phyloP scores from a whole-genome alignment of 2,113 vertebrate species.

The Hippotragus niger region DNA sequence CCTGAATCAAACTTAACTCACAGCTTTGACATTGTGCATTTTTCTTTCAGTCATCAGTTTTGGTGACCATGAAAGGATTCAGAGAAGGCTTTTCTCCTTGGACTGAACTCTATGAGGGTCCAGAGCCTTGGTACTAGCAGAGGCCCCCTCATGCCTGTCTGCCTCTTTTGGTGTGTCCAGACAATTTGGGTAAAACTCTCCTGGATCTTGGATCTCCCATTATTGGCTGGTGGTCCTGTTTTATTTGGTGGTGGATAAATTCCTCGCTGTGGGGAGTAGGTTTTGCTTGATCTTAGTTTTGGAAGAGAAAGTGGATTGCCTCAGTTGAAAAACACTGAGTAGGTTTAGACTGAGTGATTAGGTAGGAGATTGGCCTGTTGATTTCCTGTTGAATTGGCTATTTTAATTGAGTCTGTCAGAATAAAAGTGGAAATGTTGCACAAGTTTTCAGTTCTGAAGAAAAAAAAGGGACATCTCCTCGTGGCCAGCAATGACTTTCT shows the following conservation, averaged over 20 bases:
- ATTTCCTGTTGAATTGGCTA: background rate
- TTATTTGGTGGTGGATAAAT: background rate
- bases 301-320: background rate
- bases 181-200: background rate
- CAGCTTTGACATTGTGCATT: background rate
- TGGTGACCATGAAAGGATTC: background rate
- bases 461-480: background rate
- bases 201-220: background rate
- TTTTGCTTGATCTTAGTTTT: background rate
- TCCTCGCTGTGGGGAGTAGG: background rate
- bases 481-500: background rate
- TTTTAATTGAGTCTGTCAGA: background rate
- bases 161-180: background rate
- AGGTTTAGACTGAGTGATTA: background rate
- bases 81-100: background rate
- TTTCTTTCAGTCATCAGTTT: background rate
- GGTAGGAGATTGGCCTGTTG: background rate
- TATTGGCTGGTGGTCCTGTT: background rate
- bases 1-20: background rate
- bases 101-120: background rate
- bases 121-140: background rate
- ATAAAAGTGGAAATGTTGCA: background rate
- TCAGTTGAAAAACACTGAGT: background rate
- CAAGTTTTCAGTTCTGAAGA: background rate
- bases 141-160: background rate